phyloP scores from a whole-genome alignment of 2,113 vertebrate genomes.

The Pygoscelis adeliae region DNA sequence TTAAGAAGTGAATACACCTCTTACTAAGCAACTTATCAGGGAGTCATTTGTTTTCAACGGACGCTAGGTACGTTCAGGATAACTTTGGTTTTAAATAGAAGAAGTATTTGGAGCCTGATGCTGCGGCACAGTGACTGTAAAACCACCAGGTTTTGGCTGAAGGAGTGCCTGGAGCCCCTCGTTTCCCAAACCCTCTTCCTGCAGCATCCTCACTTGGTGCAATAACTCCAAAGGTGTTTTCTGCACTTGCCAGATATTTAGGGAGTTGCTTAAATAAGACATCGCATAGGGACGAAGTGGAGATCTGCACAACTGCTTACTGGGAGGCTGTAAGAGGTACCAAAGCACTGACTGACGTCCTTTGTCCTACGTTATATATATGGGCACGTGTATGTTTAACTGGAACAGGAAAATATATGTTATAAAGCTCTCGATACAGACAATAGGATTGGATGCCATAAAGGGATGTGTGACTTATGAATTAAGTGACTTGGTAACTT shows the following conservation, averaged over 20 bases:
- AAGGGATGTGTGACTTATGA: conserved; percentile 56
- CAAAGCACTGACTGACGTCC: background rate
- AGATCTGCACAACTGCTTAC: accelerated
- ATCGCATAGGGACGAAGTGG: accelerated
- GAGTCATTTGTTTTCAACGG: background rate
- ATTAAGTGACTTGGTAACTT: conserved; percentile 76
- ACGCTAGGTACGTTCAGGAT: accelerated
- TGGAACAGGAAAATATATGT: background rate
- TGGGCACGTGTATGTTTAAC: background rate
- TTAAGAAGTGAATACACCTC: background rate
- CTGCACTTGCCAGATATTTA: background rate
- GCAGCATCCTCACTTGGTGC: background rate
- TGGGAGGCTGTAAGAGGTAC: background rate
- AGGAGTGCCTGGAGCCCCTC: background rate
- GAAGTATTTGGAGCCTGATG: background rate
- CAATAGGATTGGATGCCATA: background rate
- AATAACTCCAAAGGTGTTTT: background rate
- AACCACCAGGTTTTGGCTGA: background rate
- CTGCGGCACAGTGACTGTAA: accelerated
- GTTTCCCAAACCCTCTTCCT: background rate
- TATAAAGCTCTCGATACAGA: background rate
- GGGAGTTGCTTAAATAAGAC: background rate
- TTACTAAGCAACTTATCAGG: background rate
- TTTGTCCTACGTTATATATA: background rate
- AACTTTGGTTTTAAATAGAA: background rate